Evolutionary conservation across 2,888 invertebrate species (phyloP).

Genomic region (Acrobasis repandana): DNA sequence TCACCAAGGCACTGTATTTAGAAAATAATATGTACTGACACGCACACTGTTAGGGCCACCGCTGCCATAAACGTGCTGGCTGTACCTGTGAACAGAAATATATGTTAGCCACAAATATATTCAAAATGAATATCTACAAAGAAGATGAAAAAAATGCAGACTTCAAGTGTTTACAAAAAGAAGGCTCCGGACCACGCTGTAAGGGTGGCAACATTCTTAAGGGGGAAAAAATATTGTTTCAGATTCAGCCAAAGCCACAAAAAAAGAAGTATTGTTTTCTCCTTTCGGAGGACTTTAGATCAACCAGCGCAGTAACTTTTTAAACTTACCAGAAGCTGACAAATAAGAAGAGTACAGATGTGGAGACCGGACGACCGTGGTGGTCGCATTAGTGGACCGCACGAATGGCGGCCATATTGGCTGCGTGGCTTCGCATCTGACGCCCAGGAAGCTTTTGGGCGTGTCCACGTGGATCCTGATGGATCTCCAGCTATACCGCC

Average conservation of each 20-base stretch:
- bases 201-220: too few relatives aligned
- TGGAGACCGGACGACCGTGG: slow-evolving; percentile 66
- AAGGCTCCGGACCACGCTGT: too few relatives aligned
- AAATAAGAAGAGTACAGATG: slow-evolving; percentile 42
- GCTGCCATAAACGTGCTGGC: slow-evolving; percentile 43
- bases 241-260: too few relatives aligned
- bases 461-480: slow-evolving; percentile 58
- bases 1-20: slow-evolving; percentile 78
- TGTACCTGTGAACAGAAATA: slow-evolving; percentile 61
- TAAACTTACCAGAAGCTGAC: slow-evolving; percentile 59
- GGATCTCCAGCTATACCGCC: slow-evolving; percentile 68
- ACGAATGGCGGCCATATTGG: slow-evolving; percentile 61
- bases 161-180: too few relatives aligned
- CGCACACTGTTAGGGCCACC: slow-evolving; percentile 46
- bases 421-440: slow-evolving; percentile 71
- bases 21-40: slow-evolving; percentile 64
- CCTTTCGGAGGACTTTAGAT: too few relatives aligned
- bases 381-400: slow-evolving; percentile 52
- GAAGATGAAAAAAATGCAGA: too few relatives aligned
- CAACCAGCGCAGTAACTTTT: neutral
- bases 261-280: too few relatives aligned
- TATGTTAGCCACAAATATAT: neutral
- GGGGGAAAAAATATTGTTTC: too few relatives aligned
- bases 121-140: too few relatives aligned
- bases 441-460: slow-evolving; percentile 45